Conservation (phyloP, 2,797 vertebrate species). For the Enteromius argenteus region DNA sequence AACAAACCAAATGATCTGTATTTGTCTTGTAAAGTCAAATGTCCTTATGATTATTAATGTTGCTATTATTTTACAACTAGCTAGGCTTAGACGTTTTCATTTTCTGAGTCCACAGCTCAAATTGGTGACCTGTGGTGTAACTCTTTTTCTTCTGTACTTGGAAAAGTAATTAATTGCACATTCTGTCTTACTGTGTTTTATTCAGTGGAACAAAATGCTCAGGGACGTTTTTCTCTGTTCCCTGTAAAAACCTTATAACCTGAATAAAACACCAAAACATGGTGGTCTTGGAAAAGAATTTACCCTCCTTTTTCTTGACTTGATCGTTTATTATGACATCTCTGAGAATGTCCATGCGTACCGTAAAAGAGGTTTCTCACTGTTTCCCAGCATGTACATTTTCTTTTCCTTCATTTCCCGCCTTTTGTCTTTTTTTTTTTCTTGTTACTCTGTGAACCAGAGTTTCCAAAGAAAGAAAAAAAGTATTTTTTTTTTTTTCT, state of each 20-base stretch:
- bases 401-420: background rate
- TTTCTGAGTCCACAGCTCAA: slow-evolving; percentile 24
- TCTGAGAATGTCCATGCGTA: slow-evolving; percentile 37
- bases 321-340: slow-evolving; percentile 60
- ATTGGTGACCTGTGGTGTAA: slow-evolving; percentile 24
- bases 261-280: slow-evolving; percentile 52
- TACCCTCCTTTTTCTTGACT: slow-evolving; percentile 46
- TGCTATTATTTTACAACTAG: slow-evolving; percentile 13
- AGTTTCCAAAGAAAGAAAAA: slow-evolving; percentile 41
- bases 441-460: slow-evolving; percentile 20
- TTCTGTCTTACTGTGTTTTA: slow-evolving; percentile 64
- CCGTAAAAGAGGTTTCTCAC: slow-evolving; percentile 10
- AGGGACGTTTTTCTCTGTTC: slow-evolving; percentile 53
- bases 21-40: slow-evolving; percentile 10
- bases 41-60: slow-evolving; percentile 1
- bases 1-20: background rate
- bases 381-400: slow-evolving; percentile 36
- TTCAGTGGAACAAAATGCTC: slow-evolving; percentile 67
- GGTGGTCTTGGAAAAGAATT: slow-evolving; percentile 24
- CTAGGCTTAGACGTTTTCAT: background rate
- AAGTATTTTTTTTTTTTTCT: slow-evolving; percentile 51
- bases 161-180: slow-evolving; percentile 73
- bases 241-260: slow-evolving; percentile 48
- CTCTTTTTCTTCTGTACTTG: slow-evolving; percentile 64
- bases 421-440: background rate